Percentiles rank a stretch among this genome's conserved stretches.
Evolutionary conservation across 2,888 invertebrate species (phyloP).

Genomic region (Tachina grossa): DNA sequence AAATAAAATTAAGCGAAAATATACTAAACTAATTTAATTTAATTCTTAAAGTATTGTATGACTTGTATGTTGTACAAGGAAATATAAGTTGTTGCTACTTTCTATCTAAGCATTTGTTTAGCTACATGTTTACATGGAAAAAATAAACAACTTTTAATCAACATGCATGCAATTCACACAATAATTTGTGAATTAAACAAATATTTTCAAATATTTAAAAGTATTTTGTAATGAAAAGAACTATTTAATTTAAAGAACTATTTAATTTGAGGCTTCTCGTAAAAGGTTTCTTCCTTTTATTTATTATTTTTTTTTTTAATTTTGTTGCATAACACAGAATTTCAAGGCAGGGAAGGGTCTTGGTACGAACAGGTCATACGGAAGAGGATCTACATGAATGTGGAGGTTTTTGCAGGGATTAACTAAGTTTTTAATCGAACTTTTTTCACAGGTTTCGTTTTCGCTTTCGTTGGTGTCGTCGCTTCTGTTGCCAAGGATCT

Average conservation of each 20-base stretch:
- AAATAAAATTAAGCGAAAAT: no score
- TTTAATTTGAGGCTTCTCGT: constrained; percentile 46
- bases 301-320: background rate
- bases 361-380: constrained; percentile 3
- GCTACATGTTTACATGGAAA: no score
- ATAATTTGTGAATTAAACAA: background rate
- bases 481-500: background rate
- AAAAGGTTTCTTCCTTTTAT: background rate
- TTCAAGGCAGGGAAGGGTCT: background rate
- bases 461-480: constrained; percentile 35
- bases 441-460: constrained; percentile 60
- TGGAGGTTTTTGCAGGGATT: background rate
- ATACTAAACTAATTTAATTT: no score
- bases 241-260: constrained; percentile 35
- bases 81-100: no score
- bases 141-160: no score
- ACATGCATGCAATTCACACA: background rate
- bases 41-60: no score
- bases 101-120: no score
- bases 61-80: no score
- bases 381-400: constrained; percentile 1
- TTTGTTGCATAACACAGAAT: background rate
- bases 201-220: background rate
- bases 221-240: constrained; percentile 39
- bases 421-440: constrained; percentile 63